Base-by-base conservation (phyloP, 2,888 invertebrate species). In the Lasius fuliginosus region DNA sequence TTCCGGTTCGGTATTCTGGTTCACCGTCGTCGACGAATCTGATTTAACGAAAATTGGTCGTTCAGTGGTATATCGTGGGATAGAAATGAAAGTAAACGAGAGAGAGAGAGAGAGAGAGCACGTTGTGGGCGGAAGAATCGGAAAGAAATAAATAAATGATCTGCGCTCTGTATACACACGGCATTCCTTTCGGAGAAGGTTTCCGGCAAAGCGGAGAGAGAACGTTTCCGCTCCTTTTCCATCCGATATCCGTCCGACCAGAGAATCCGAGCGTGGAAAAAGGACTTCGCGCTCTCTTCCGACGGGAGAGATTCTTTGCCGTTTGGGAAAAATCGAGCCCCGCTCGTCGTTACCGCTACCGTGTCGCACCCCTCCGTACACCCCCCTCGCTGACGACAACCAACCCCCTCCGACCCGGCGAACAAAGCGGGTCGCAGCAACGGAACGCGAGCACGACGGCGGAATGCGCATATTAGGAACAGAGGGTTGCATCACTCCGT, bases 201-300 rank as follows among this genome's bases (percentile, higher is more conserved):
- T 76, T 76, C 77, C 77, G 67, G 56, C 56, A 40, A 75, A 46
- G 36, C 76, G 42, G 2, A n/a, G 56, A 23, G 8, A n/a, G 56
- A 23, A 76, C 77, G 64, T 53, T 82, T 82, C 62, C 82, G 81
- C 27, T 36, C 18, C 30, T 49, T 15, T 36, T n/a, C 27, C 53
- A 8, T 83, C 82, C 65, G 65, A 84, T 84, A 83, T 84, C 71
- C 12, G 65, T 33, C 42, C 8, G n/a, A 18, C 49, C 18, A 6
- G n/a, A 53, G 58, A 84, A 65, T 73, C 65, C 62, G 69, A 84
- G 82, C 84, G 58, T 82, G 58, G 81, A 69, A 83, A 82, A 73
- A 65, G 82, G n/a, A 82, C 58, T 64, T 12, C 36, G 12, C 36
- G 46, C 12, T 67, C 27, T 67, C n/a, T 56, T 68, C 36, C 27